These are phyloP conservation scores for Halcyon badia DNA, from an alignment of 2,797 vertebrate species.

Conservation along the genomic window DNA sequence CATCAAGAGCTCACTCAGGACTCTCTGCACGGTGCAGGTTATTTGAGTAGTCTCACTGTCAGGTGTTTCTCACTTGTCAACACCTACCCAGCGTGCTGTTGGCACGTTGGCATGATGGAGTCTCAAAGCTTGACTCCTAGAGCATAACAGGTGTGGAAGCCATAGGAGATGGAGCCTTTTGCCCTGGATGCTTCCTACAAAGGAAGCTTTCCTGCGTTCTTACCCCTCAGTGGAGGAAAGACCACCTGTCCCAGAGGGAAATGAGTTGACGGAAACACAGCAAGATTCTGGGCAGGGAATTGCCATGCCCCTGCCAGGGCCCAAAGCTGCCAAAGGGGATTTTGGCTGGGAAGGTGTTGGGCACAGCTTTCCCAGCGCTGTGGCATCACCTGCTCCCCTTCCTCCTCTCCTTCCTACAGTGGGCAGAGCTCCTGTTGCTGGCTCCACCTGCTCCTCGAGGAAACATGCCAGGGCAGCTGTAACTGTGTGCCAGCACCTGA, in stretches of 20 bases:
- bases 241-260: not conserved
- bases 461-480: accelerated
- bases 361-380: not conserved
- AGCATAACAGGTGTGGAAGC: accelerated
- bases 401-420: not conserved
- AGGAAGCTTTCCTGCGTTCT: not conserved
- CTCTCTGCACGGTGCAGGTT: not conserved
- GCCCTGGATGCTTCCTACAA: not conserved
- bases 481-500: not conserved
- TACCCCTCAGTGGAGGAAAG: not conserved
- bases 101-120: not conserved
- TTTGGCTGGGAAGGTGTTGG: not conserved
- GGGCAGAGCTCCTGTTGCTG: not conserved
- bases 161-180: not conserved
- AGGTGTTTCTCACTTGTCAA: not conserved
- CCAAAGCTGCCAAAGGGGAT: not conserved
- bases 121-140: not conserved
- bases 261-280: not conserved
- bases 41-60: accelerated
- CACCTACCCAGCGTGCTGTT: not conserved
- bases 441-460: not conserved
- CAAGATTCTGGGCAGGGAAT: not conserved
- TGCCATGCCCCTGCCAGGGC: not conserved
- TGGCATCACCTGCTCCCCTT: not conserved
- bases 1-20: not conserved